Base-by-base conservation (phyloP, 2,113 vertebrate genomes). In the Megaceryle torquata region DNA sequence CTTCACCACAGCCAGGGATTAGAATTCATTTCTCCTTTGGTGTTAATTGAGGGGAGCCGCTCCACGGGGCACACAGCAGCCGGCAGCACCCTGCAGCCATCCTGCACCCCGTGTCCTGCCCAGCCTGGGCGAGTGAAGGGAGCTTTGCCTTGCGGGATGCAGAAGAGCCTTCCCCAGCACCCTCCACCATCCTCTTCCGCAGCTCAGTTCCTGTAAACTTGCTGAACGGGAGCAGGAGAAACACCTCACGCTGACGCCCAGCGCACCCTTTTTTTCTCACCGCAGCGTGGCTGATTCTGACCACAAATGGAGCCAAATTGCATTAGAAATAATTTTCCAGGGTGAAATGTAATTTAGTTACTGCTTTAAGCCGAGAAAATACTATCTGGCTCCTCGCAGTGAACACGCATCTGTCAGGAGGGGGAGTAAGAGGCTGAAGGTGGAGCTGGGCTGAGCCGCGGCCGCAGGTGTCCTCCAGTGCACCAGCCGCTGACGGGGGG, bases 401-500 rank as follows among this genome's bases (percentile, higher is more conserved):
- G 29, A 64, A 8, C 19, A 11, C 1, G 28, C 0, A 1, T 60
- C 39, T 48, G 33, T 28, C 4, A 4, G 60, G 54, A 53, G 21
- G 1, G 0, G 5, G 21, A 19, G 6, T 17, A 4, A 43, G 39
- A 26, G 41, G 69, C 68, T 61, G 87, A 69, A 60, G 35, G 68
- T 43, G 71, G 59, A 48, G 11, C 33, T 64, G 72, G 57, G 24
- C 29, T 84, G 44, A 74, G 51, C 68, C 0, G 1, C 6, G 81
- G 53, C 48, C 46, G 48, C 2, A 3, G 50, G 10, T 0, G 1
- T 6, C 16, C 56, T 48, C 33, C 82, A 53, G 22, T 1, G 4
- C 31, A 1, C 24, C 6, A 1, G 0, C 51, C 69, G 69, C 29
- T 2, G 0, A 14, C 0, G 2, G 22, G 20, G 20, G 7, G 50